Conservation (phyloP, 2,888 invertebrate species). For the Cantharis nigra region DNA sequence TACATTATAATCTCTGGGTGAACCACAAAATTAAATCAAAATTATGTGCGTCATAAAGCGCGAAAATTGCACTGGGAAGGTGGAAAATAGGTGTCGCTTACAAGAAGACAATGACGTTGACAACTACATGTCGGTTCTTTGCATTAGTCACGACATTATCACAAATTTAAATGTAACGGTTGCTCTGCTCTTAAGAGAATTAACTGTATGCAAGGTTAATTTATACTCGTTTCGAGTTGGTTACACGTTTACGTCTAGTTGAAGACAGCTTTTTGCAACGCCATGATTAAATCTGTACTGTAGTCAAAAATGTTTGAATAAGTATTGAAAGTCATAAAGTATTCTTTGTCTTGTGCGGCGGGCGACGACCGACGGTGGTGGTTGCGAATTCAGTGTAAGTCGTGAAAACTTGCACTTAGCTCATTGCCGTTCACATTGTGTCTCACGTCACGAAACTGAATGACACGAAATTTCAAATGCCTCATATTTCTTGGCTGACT, state of each 20-base stretch:
- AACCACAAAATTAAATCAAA: slow-evolving; percentile 30
- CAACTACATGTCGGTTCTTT: slow-evolving; percentile 41
- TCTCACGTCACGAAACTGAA: slow-evolving; percentile 44
- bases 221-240: slow-evolving; percentile 35
- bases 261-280: not conserved
- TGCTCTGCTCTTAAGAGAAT: slow-evolving; percentile 42
- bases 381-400: slow-evolving; percentile 20
- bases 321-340: not conserved
- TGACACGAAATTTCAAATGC: slow-evolving; percentile 52
- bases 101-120: slow-evolving; percentile 35
- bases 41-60: slow-evolving; percentile 36
- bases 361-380: not conserved
- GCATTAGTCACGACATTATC: slow-evolving; percentile 48
- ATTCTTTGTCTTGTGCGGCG: slow-evolving; percentile 7
- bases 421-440: slow-evolving; percentile 36
- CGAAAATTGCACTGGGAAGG: slow-evolving; percentile 16
- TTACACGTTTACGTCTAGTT: slow-evolving; percentile 8
- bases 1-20: slow-evolving; percentile 12
- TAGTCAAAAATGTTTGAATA: not conserved
- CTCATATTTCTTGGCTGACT: slow-evolving; percentile 54
- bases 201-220: slow-evolving; percentile 42
- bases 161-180: slow-evolving; percentile 51
- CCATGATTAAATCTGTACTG: not conserved
- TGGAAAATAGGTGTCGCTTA: slow-evolving; percentile 34
- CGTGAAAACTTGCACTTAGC: slow-evolving; percentile 26